Evolutionary conservation across 2,888 invertebrate species (phyloP).

Genomic region (Lithophane semibrunnea): DNA sequence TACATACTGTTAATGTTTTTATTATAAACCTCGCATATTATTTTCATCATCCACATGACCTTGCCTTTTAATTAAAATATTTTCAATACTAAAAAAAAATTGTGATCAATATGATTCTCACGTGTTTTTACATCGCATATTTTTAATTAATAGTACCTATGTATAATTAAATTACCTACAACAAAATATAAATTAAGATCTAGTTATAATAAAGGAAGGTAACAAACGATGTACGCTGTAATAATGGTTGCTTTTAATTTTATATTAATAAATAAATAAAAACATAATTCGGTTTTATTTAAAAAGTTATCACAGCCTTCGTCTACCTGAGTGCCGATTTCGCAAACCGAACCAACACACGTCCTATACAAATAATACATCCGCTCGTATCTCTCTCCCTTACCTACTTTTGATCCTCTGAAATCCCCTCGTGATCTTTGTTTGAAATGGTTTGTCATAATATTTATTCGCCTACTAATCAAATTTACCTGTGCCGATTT

Average conservation of each 20-base stretch:
- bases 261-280: slow-evolving; percentile 86
- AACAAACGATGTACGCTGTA: slow-evolving; percentile 86
- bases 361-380: slow-evolving; percentile 10
- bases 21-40: slow-evolving; percentile 48
- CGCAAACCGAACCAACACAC: not conserved
- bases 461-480: not conserved
- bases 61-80: slow-evolving; percentile 53
- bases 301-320: not conserved
- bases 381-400: no score
- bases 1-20: slow-evolving; percentile 47
- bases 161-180: slow-evolving; percentile 65
- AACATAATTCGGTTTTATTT: slow-evolving; percentile 65
- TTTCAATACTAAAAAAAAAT: slow-evolving; percentile 54
- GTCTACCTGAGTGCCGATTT: not conserved
- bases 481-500: not conserved
- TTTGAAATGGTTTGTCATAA: slow-evolving; percentile 26
- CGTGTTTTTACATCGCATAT: slow-evolving; percentile 66
- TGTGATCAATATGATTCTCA: slow-evolving; percentile 70
- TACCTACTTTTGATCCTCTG: not conserved
- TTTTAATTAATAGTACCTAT: slow-evolving; percentile 58
- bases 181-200: slow-evolving; percentile 74
- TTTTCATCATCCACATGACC: slow-evolving; percentile 59
- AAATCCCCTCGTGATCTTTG: slow-evolving; percentile 8
- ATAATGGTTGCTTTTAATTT: slow-evolving; percentile 89
- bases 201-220: slow-evolving; percentile 76